Conservation (phyloP, 2,113 vertebrate genomes). For the Ctenodactylus gundi region DNA sequence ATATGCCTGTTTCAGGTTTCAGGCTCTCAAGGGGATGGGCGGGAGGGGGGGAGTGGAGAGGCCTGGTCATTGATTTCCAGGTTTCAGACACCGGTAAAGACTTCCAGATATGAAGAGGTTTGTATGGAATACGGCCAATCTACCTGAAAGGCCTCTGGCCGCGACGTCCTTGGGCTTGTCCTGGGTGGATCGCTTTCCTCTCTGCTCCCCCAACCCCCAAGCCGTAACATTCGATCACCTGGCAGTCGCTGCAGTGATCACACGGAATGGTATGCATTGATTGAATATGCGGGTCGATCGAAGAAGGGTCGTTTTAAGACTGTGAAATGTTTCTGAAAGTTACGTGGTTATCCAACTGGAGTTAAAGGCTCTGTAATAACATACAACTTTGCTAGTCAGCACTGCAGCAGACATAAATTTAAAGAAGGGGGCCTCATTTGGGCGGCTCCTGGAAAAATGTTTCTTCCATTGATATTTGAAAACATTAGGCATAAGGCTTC, state of each 20-base stretch:
- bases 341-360: background rate
- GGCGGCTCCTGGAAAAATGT: background rate
- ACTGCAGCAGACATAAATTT: slow-evolving; percentile 5
- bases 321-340: slow-evolving; percentile 58
- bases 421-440: background rate
- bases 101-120: slow-evolving; percentile 54
- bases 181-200: background rate
- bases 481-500: slow-evolving; percentile 14
- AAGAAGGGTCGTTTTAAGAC: slow-evolving; percentile 58
- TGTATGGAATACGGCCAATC: background rate
- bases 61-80: slow-evolving; percentile 62
- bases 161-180: background rate
- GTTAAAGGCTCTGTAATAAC: slow-evolving; percentile 10
- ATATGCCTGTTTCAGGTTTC: slow-evolving; percentile 65
- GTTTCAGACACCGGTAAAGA: slow-evolving; percentile 43
- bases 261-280: slow-evolving; percentile 66
- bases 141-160: slow-evolving; percentile 30
- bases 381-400: slow-evolving; percentile 22
- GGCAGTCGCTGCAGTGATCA: background rate
- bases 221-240: slow-evolving; percentile 37
- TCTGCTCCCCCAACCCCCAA: too few species aligned
- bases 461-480: slow-evolving; percentile 37
- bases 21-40: slow-evolving; percentile 36
- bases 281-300: slow-evolving; percentile 42
- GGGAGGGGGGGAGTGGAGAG: too few species aligned